phyloP scores from a whole-genome alignment of 1,140 invertebrate genomes.

The Diorhabda sublineata region DNA sequence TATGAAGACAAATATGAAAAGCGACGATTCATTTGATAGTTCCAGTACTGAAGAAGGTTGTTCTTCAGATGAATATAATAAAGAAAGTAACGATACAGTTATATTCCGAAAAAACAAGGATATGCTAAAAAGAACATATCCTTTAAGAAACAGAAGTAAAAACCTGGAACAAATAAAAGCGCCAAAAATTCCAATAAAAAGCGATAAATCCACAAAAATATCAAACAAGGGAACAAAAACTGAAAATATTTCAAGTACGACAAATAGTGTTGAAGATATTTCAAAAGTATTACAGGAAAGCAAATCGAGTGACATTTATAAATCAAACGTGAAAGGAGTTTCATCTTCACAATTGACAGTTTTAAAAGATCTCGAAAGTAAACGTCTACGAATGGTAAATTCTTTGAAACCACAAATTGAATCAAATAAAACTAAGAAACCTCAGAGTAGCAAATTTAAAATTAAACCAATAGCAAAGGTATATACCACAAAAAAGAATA shows the following conservation, averaged over 20 bases:
- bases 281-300: neutral
- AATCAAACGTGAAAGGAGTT: neutral
- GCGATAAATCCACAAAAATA: neutral
- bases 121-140: slow-evolving; percentile 5
- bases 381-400: slow-evolving; percentile 5
- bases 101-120: slow-evolving; percentile 7
- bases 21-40: neutral
- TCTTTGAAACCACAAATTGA: neutral
- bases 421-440: neutral
- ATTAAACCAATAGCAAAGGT: slow-evolving; percentile 6
- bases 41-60: neutral
- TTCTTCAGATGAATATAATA: neutral
- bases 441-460: slow-evolving; percentile 5
- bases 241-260: neutral
- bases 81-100: slow-evolving; percentile 11
- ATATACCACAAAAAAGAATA: neutral
- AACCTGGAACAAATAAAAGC: neutral
- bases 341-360: neutral
- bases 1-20: slow-evolving; percentile 21
- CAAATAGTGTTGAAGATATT: neutral
- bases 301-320: neutral
- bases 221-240: neutral
- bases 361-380: slow-evolving; percentile 5
- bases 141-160: slow-evolving; percentile 11
- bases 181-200: neutral